Base-by-base conservation (phyloP, 2,888 invertebrate genomes). In the Drosophila kuntzei region DNA sequence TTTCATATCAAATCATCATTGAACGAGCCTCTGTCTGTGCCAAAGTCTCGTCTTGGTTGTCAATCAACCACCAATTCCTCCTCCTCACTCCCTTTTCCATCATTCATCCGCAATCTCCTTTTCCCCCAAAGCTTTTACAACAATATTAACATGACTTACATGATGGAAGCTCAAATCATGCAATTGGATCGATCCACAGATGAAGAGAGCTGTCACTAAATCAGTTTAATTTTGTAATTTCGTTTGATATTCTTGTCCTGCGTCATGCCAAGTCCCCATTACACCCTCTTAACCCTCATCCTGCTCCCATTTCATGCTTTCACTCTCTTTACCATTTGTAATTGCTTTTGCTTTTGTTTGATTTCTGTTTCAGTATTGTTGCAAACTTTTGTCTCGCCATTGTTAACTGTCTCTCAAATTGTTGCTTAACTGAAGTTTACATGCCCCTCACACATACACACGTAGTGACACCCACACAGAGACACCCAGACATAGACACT, bases 191-290 rank as follows among this genome's bases (percentile, higher is more conserved):
- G 69, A 66, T 63, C 34, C 49, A 62, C 43, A 62, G 62, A 32
- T 54, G 57, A 65, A 46, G 27, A 44, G 60, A 49, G 59, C 65
- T 65, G 71, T 76, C 79, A 79, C 86, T 76, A 81, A 85, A 85
- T 88, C 81, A 68, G 71, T 87, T 84, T 83, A 88, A 85, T 88
- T 84, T 88, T 83, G 66, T 82, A 82, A 86, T 80, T 83, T 85
- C 79, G 65, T 80, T 84, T 83, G 81, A 79, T 87, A 83, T 80
- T 69, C 76, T 66, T 80, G 67, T 60, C 2, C 64, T 59, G 61
- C 20, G 37, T 29, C 11, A 12, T 18, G 20, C 9, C 25, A 27
- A 25, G 9, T 27, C 36, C 51, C 12, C 43, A 11, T 2, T 5
- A 20, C 18, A 12, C 27, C 22, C 49, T 29, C 22, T 41, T 27